phyloP scores from a whole-genome alignment of 2,888 invertebrate genomes.

The Chironomus tentans region DNA sequence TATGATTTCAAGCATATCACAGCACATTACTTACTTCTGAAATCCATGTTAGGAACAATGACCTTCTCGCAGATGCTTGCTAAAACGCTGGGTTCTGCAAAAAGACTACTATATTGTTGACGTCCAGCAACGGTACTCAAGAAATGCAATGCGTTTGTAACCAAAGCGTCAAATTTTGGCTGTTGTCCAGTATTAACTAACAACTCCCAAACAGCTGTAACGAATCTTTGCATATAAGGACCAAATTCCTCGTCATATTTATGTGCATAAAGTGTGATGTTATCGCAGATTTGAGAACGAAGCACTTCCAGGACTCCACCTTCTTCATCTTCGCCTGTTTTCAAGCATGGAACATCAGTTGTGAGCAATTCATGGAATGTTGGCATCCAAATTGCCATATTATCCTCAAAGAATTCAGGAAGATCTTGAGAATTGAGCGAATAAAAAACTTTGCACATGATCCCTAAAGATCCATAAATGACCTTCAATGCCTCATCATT shows the following conservation, averaged over 20 bases:
- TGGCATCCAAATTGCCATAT: conserved; percentile 92
- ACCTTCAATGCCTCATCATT: conserved; percentile 74
- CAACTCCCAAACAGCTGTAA: conserved; percentile 89
- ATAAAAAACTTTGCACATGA: conserved; percentile 92
- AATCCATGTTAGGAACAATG: conserved; percentile 97
- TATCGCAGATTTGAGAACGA: conserved; percentile 93
- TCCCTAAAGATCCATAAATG: conserved; percentile 78
- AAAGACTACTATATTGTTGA: conserved; percentile 74
- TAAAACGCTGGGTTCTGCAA: conserved; percentile 78
- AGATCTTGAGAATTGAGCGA: conserved; percentile 96
- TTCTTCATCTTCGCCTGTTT: conserved; percentile 68
- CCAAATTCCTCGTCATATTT: conserved; percentile 98
- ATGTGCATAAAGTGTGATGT: conserved; percentile 87
- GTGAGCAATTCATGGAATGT: conserved; percentile 75
- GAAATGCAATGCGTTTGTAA: conserved; percentile 93
- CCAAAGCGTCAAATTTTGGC: conserved; percentile 87
- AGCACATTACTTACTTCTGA: conserved; percentile 60
- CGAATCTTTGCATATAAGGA: conserved; percentile 80
- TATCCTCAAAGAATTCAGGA: conserved; percentile 98
- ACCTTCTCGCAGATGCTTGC: conserved; percentile 94
- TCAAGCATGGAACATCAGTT: conserved; percentile 64
- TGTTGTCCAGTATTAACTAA: conserved; percentile 75
- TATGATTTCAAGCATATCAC: conserved; percentile 17
- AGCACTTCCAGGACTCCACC: conserved; percentile 83
- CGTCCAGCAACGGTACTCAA: conserved; percentile 90